These are phyloP conservation scores for Clarias fuscus DNA, from an alignment of 2,797 vertebrate species.

Conservation along the genomic window DNA sequence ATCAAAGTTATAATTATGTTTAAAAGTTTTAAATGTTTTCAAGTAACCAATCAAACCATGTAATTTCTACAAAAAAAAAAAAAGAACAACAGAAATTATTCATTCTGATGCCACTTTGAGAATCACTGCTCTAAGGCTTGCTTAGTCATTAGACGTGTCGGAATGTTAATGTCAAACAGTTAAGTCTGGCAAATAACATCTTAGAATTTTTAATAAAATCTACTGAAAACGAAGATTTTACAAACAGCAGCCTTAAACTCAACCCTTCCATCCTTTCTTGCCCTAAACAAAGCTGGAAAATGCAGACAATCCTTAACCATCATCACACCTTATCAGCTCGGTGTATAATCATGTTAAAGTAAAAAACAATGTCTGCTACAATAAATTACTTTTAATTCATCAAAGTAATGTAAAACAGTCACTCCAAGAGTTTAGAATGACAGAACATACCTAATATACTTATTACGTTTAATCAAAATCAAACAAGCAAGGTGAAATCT, in stretches of 20 bases:
- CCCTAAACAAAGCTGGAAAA: background rate
- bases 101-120: background rate
- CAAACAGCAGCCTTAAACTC: background rate
- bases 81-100: background rate
- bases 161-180: background rate
- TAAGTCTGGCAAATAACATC: background rate
- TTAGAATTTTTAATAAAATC: no score
- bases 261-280: background rate
- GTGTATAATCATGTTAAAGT: background rate
- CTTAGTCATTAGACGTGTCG: background rate
- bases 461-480: conserved; percentile 50
- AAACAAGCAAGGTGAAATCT: conserved; percentile 43
- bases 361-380: conserved; percentile 13
- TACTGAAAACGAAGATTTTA: no score
- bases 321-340: background rate
- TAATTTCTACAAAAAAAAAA: background rate
- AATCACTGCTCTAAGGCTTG: background rate
- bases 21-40: no score
- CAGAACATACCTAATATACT: conserved; percentile 45
- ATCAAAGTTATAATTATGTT: background rate
- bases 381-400: conserved; percentile 43
- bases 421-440: conserved; percentile 30
- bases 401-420: conserved; percentile 10
- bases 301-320: background rate
- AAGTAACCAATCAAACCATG: no score